Base-by-base conservation (phyloP, 2,797 vertebrate species). In the Orestias chungarensis region DNA sequence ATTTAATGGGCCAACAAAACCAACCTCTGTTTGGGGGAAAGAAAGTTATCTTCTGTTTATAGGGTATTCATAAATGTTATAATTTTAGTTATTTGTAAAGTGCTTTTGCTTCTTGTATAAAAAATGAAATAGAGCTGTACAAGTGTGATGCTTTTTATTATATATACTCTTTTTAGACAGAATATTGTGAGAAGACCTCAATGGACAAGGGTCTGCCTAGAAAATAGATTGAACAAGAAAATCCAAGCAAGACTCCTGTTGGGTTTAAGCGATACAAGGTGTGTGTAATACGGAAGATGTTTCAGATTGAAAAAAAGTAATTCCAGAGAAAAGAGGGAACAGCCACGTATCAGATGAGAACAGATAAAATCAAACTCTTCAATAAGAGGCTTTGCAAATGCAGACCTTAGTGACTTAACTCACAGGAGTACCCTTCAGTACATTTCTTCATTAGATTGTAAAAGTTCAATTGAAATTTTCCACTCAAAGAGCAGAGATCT, bases 371-470 rank as follows among this genome's bases (percentile, higher is more conserved):
- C 14, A 50, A 18, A 33, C 44, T 23, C n/a, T 43, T 54, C 33
- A 75, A 17, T 64, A 40, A 73, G 55, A 82, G n/a, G 46, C 64
- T 76, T 69, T 61, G 57, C 20, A 14, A 38, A n/a, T 46, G 71
- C 66, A 83, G 59, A 71, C 70, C 57, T 77, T 29, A 61, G 47
- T 65, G 74, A 75, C 65, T 82, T 77, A 73, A 87, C 81, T 84
- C 70, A 57, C 40, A 70, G 25, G 66, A 80, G 79, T 55, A 67
- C 54, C 68, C 76, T 87, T 86, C 65, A 77, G 74, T 73, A 66
- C 64, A 77, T 81, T 82, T 87, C 67, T 70, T 82, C 70, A 85
- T 88, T 84, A 85, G 74, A 82, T 71, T 75, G 66, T 72, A 78
- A 85, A 74, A 69, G 70, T 80, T 72, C 61, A 62, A 76, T 82